Percentiles rank a stretch among this genome's conserved stretches.
phyloP scores from a whole-genome alignment of 2,113 vertebrate species.

The Columba janthina region DNA sequence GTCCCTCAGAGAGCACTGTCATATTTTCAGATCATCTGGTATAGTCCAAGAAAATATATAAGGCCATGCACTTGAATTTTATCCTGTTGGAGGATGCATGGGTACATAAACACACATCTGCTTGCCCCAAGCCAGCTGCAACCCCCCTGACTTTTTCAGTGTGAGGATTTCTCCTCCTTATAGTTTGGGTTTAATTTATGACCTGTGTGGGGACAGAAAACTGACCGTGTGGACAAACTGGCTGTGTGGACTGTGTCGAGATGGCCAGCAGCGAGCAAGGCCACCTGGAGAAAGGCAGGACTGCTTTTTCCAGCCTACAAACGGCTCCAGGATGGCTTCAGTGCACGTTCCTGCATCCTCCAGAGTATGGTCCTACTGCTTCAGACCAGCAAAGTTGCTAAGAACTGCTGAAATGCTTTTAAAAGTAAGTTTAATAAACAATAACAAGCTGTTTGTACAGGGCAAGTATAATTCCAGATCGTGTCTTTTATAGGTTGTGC shows the following conservation, averaged over 20 bases:
- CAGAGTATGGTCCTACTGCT: accelerated
- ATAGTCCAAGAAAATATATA: neutral
- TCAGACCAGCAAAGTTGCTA: no score
- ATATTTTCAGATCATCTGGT: no score
- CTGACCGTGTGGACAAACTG: neutral
- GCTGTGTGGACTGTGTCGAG: neutral
- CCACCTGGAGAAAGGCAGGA: accelerated
- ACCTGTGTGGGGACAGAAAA: neutral
- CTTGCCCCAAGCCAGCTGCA: neutral
- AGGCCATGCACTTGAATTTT: accelerated
- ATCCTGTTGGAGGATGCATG: neutral
- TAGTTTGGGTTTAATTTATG: neutral
- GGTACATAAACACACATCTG: accelerated
- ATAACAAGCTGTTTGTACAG: neutral
- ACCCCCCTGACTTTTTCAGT: no score
- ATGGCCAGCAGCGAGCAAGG: neutral
- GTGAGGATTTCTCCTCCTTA: neutral
- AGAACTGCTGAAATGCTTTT: no score
- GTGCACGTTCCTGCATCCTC: neutral
- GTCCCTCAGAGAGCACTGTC: neutral
- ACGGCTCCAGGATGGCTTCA: neutral
- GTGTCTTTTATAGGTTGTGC: accelerated
- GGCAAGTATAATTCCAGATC: neutral
- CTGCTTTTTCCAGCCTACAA: neutral
- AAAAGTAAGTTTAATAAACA: neutral